These are phyloP conservation scores for Caradrina clavipalpis DNA, from an alignment of 2,888 invertebrate genomes.

Conservation along the genomic window DNA sequence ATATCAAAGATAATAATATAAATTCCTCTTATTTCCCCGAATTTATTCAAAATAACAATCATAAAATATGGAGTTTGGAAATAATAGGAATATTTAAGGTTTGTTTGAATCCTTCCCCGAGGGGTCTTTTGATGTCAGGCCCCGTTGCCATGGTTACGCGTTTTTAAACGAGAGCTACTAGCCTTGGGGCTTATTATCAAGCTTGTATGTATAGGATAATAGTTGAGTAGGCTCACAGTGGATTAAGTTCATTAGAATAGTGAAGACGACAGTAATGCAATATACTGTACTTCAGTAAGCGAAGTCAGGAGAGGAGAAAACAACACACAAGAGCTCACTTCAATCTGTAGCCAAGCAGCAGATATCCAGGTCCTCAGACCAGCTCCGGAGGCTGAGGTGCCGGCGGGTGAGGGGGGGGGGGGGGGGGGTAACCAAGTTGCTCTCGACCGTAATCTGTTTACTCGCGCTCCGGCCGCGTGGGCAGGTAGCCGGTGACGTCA, in stretches of 20 bases:
- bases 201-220: slow-evolving; percentile 20
- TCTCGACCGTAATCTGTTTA: slow-evolving; percentile 23
- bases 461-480: neutral
- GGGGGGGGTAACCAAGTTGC: no score
- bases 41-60: slow-evolving; percentile 47
- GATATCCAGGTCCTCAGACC: no score
- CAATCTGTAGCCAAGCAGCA: no score
- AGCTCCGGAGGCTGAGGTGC: no score
- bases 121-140: slow-evolving; percentile 45
- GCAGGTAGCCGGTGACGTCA: slow-evolving; percentile 9
- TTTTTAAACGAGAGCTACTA: slow-evolving; percentile 36
- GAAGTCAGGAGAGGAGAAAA: no score
- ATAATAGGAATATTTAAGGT: slow-evolving; percentile 46
- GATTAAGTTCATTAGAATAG: neutral
- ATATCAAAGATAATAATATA: slow-evolving; percentile 17
- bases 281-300: neutral
- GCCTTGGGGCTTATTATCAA: slow-evolving; percentile 23
- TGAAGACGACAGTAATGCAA: neutral
- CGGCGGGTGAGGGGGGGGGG: no score
- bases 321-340: no score
- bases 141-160: slow-evolving; percentile 32
- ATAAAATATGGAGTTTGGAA: slow-evolving; percentile 31
- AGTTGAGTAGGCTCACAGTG: slow-evolving; percentile 12
- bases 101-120: slow-evolving; percentile 40
- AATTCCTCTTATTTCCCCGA: slow-evolving; percentile 28